A percentile compares a stretch with the other conserved stretches of the same genome.
phyloP scores from a whole-genome alignment of 2,797 vertebrate species.

The Bovichtus variegatus region DNA sequence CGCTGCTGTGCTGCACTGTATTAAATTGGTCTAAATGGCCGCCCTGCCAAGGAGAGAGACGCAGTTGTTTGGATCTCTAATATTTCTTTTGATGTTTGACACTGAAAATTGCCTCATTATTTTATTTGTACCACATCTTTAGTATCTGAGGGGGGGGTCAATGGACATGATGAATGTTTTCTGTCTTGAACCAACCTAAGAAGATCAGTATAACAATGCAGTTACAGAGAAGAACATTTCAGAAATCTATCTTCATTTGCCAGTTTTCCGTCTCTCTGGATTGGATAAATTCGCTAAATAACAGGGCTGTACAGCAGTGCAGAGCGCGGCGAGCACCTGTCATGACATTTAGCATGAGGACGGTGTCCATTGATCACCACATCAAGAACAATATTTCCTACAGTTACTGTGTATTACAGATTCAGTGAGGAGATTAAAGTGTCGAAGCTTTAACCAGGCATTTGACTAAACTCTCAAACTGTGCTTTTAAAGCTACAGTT shows the following conservation, averaged over 20 bases:
- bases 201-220: neutral
- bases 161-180: constrained; percentile 27
- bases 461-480: neutral
- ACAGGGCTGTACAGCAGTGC: neutral
- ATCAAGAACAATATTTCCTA: neutral
- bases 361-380: neutral
- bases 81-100: constrained; percentile 50
- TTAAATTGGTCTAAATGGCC: constrained; percentile 58
- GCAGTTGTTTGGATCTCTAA: constrained; percentile 34
- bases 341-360: neutral
- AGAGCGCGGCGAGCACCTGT: neutral
- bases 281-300: neutral
- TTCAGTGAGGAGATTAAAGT: neutral
- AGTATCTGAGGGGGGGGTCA: constrained; percentile 20
- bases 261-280: constrained; percentile 1
- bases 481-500: neutral
- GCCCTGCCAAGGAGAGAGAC: constrained; percentile 31
- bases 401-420: neutral
- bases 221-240: constrained; percentile 33
- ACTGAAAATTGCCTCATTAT: constrained; percentile 42
- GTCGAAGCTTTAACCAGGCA: neutral
- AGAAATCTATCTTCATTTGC: constrained; percentile 36
- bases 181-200: neutral
- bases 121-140: constrained; percentile 54
- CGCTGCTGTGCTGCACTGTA: constrained; percentile 25